Conservation (phyloP, 2,797 vertebrate genomes). For the Eremophila alpestris region DNA sequence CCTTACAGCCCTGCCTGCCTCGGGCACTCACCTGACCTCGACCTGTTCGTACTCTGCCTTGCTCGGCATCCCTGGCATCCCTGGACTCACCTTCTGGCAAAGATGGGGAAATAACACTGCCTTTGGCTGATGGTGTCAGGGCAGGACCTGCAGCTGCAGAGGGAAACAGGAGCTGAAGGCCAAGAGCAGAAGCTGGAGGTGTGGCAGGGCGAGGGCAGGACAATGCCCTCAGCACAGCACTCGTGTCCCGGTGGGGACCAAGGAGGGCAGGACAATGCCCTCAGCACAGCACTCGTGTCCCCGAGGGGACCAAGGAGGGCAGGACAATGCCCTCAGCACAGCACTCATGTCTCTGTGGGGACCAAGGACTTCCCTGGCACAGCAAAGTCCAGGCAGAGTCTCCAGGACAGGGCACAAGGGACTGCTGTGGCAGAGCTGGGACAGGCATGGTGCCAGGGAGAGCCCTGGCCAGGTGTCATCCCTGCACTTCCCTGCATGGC, state of each 20-base stretch:
- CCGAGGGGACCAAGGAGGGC: too few relatives aligned
- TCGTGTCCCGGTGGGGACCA: accelerated
- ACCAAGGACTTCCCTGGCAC: background rate
- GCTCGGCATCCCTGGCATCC: background rate
- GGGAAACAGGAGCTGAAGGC: background rate
- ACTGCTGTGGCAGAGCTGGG: background rate
- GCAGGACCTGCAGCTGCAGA: background rate
- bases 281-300: too few relatives aligned
- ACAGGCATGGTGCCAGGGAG: background rate
- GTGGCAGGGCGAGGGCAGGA: accelerated
- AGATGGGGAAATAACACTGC: accelerated
- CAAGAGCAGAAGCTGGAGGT: accelerated
- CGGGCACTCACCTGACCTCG: background rate
- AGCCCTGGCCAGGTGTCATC: background rate
- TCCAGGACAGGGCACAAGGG: background rate
- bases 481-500: background rate
- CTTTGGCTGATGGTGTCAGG: accelerated
- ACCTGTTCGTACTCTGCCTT: background rate
- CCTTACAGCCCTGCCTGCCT: background rate
- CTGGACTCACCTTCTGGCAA: background rate
- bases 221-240: background rate
- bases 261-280: too few relatives aligned
- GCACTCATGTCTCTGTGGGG: too few relatives aligned
- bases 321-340: too few relatives aligned
- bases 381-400: background rate